Percentiles rank a stretch among this genome's conserved stretches.
phyloP scores from a whole-genome alignment of 1,140 invertebrate species.

The Apis florea region DNA sequence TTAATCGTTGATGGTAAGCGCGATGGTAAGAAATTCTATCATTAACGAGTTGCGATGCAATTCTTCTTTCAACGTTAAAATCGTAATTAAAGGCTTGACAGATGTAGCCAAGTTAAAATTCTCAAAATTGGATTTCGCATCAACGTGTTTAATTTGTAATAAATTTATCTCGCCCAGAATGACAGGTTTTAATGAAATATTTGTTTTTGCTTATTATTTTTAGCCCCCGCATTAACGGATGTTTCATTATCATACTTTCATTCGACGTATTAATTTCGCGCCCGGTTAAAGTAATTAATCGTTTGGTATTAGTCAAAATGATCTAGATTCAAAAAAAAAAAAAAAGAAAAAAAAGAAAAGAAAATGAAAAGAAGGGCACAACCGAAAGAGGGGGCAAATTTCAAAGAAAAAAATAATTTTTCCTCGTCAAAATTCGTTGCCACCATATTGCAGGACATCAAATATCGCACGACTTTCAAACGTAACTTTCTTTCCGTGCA shows the following conservation, averaged over 20 bases:
- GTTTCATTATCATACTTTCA: not conserved
- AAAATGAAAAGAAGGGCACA: too few species aligned
- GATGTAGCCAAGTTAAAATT: not conserved
- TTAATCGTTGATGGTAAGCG: too few species aligned
- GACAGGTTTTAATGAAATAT: not conserved
- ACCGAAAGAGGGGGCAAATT: too few species aligned
- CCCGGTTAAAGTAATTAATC: not conserved
- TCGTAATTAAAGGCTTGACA: not conserved
- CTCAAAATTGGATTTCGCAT: not conserved
- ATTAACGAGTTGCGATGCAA: not conserved
- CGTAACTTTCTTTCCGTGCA: too few species aligned
- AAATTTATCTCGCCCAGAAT: not conserved
- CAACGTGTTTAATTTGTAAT: not conserved
- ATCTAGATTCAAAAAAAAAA: too few species aligned
- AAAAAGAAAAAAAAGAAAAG: too few species aligned
- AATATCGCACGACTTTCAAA: too few species aligned
- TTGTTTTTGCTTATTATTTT: not conserved
- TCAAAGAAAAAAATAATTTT: too few species aligned
- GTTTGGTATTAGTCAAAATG: too few species aligned
- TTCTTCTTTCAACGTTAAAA: not conserved
- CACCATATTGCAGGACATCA: too few species aligned
- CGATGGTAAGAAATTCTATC: not conserved
- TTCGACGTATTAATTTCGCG: not conserved
- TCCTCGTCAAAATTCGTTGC: too few species aligned
- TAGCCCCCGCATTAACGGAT: too few species aligned